These are phyloP conservation scores for Neodiprion virginianus DNA, from an alignment of 1,140 invertebrate genomes.

Conservation along the genomic window DNA sequence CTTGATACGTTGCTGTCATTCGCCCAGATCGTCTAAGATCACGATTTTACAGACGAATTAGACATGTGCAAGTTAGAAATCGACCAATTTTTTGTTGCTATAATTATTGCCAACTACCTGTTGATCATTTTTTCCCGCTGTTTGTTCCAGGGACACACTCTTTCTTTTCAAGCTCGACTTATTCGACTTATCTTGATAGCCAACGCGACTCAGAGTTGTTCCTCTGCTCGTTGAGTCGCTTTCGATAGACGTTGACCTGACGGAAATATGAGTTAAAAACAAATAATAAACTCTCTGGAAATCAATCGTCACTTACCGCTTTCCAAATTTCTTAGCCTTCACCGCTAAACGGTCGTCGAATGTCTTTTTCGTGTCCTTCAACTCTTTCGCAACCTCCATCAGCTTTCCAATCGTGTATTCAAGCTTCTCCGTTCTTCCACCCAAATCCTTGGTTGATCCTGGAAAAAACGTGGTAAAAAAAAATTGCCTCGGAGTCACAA, in stretches of 20 bases:
- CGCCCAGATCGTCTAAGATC: slow-evolving; percentile 53
- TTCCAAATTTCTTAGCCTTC: slow-evolving; percentile 51
- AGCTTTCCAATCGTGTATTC: slow-evolving; percentile 57
- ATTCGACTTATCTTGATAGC: slow-evolving; percentile 33
- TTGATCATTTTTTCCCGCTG: slow-evolving; percentile 65
- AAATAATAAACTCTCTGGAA: slow-evolving; percentile 38
- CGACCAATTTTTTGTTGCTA: slow-evolving; percentile 5
- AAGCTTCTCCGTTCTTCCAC: slow-evolving; percentile 52
- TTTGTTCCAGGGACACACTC: slow-evolving; percentile 79
- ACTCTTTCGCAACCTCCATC: slow-evolving; percentile 54
- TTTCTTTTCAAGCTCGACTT: slow-evolving; percentile 73
- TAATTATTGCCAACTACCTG: slow-evolving; percentile 49
- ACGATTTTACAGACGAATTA: slow-evolving; percentile 8
- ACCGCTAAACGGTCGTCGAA: slow-evolving; percentile 40
- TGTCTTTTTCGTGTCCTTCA: slow-evolving; percentile 55
- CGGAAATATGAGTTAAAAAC: slow-evolving; percentile 39
- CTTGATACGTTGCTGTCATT: slow-evolving; percentile 83
- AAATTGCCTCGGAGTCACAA: slow-evolving; percentile 22
- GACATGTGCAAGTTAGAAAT: slow-evolving; percentile 36
- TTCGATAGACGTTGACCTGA: slow-evolving; percentile 55
- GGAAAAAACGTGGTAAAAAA: neutral
- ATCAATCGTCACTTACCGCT: slow-evolving; percentile 43
- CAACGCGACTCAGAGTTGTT: slow-evolving; percentile 50
- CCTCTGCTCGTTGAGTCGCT: slow-evolving; percentile 53
- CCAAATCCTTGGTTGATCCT: slow-evolving; percentile 24